Evolutionary conservation across 2,113 vertebrate genomes (phyloP).

Genomic region (Siniperca chuatsi): DNA sequence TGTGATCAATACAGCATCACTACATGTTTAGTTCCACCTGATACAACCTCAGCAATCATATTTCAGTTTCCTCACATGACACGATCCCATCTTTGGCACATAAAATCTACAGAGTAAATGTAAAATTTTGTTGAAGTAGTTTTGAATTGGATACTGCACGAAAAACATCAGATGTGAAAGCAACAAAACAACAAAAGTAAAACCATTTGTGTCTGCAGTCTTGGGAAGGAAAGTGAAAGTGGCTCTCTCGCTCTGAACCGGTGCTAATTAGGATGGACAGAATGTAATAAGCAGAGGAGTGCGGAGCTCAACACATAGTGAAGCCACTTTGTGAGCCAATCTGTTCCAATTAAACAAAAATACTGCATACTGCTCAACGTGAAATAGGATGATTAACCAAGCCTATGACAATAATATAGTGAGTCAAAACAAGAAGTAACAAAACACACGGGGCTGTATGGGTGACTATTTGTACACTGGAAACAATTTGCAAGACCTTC

Average conservation of each 20-base stretch:
- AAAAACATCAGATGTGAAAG: background rate
- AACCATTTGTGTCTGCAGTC: background rate
- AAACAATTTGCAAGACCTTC: background rate
- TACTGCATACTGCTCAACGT: background rate
- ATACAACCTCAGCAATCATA: constrained; percentile 13
- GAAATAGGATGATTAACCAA: constrained; percentile 24
- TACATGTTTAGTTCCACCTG: constrained; percentile 28
- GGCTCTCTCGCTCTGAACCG: background rate
- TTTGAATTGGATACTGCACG: background rate
- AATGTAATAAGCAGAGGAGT: constrained; percentile 49
- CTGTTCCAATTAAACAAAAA: constrained; percentile 48
- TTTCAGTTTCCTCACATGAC: background rate
- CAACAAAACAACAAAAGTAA: background rate
- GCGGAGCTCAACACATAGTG: constrained; percentile 23
- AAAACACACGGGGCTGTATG: background rate
- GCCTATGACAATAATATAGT: background rate
- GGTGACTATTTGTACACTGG: background rate
- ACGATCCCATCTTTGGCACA: constrained; percentile 59
- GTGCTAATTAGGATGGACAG: constrained; percentile 50
- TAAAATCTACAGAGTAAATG: background rate
- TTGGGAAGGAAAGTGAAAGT: background rate
- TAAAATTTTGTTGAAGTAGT: background rate
- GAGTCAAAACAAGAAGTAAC: constrained; percentile 21
- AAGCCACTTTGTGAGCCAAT: constrained; percentile 57
- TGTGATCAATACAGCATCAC: constrained; percentile 23